Base-by-base conservation (phyloP, 2,797 vertebrate genomes). In the Falco rusticolus region DNA sequence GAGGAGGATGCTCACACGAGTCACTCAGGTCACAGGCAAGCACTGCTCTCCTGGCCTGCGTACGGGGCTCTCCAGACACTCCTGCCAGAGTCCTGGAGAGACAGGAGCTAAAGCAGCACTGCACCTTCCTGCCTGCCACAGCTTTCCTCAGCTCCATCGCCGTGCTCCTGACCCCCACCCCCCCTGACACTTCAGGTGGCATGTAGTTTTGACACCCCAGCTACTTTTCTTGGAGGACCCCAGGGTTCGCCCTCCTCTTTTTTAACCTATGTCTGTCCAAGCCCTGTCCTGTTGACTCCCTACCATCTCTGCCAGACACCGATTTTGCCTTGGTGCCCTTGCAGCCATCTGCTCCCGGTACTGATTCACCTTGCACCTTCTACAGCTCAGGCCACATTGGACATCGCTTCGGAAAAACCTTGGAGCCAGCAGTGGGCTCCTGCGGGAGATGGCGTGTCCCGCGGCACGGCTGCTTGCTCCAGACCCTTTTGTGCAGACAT, bases 401-500 rank as follows among this genome's bases (percentile, higher is more conserved):
- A 43, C 37, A 57, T n/a, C 2, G 1, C 74, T 77, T 61, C 53
- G 64, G 54, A 70, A 87, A 89, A 95, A 47, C 12, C 21, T 29
- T 39, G 56, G 60, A 88, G 71, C 50, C 53, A 61, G 87, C 63
- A 88, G 85, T 1, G 29, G 72, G 57, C 43, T 88, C 78, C 65
- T 48, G 43, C 37, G 60, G 87, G 66, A 82, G 39, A 34, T 17
- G 2, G n/a, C 5, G 0, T 48, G 82, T 78, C 56, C 86, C 2
- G 3, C 56, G 59, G 69, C 51, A 48, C 0, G 16, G 80, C 77
- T 72, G 74, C 72, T 89, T 68, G 78, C 81, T 94, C 66, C 89
- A 85, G 64, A 45, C 60, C 90, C 86, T 68, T 94, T 75, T 80
- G 87, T 74, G 86, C 88, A 92, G 84, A 87, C 91, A 77, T 95